Conservation (phyloP, 2,113 vertebrate species). For the Chloroceryle aenea region DNA sequence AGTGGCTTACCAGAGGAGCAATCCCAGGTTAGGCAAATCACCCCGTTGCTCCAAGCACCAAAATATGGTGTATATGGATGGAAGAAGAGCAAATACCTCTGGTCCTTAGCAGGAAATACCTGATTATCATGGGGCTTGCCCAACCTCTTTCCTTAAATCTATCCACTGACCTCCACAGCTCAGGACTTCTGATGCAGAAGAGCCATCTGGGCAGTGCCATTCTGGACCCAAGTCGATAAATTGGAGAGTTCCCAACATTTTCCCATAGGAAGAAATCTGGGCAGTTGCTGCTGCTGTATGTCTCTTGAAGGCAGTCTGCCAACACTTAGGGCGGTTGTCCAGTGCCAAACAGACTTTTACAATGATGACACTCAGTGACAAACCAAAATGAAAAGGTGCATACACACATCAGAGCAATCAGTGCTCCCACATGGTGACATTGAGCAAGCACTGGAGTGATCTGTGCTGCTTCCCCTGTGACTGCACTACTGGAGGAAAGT, state of each 20-base stretch:
- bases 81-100: neutral
- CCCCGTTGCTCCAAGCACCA: neutral
- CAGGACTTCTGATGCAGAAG: constrained; percentile 1
- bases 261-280: constrained; percentile 24
- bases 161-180: neutral
- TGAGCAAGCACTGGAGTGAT: neutral
- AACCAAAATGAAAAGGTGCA: neutral
- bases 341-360: neutral
- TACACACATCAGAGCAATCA: neutral
- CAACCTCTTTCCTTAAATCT: neutral
- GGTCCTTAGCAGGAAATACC: neutral
- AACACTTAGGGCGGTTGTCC: neutral
- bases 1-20: neutral
- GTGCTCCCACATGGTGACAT: rapidly evolving
- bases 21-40: neutral
- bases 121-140: neutral
- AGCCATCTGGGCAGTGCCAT: constrained; percentile 21
- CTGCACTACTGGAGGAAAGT: neutral
- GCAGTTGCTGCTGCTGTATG: constrained; percentile 28
- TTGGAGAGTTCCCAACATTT: constrained; percentile 29
- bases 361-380: neutral
- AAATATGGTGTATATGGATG: neutral
- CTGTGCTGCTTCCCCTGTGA: neutral
- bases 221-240: neutral
- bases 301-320: constrained; percentile 34